Evolutionary conservation across 2,797 vertebrate genomes (phyloP), one percentile per base, ranked within the genome.

Genomic region (Eremophila alpestris): DNA sequence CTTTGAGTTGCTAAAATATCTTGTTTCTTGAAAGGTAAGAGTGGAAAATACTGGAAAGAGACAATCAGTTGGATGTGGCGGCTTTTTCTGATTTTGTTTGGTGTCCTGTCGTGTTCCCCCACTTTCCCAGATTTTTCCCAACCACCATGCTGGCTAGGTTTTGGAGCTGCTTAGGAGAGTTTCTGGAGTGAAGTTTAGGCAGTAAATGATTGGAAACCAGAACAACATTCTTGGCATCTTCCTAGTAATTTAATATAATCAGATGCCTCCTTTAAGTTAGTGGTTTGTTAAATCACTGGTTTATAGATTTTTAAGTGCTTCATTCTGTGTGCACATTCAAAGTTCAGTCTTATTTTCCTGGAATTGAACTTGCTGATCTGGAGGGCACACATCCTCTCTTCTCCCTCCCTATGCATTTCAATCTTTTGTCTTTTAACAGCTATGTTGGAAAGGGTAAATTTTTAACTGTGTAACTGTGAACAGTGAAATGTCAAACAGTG

Each of bases 221-320:
- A 92, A 93, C 26, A 93, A 38, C 69, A 73, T 97, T 96, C 89
- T 95, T 96, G 93, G 91, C 89, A 94, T 96, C 84, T 91, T 43
- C 78, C 83, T 78, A 56, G 74, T 69, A 89, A 67, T 93, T 93
- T 93, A 64, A 63, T 86, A 82, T 93, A 92, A 96, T 97, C 87
- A 62, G 92, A 88, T 96, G 41, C 70, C 86, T 94, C 75, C 81
- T 96, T 93, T 93, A 90, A 92, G 93, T 96, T 92, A 95, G 90
- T 36, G 78, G 90, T 83, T 96, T 96, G 83, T 95, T 92, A 96
- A 95, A 97, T 94, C 54, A 52, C 65, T 58, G 69, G 49, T 96
- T 96, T 96, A 86, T 93, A 89, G 93, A 92, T 93, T 95, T 97
- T 89, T 84, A 92, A 95, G 73, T 84, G 87, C 86, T 86, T 95